A percentile compares a stretch with the other conserved stretches of the same genome.
These are phyloP conservation scores for Leguminivora glycinivorella DNA, from an alignment of 1,140 invertebrate genomes.

Conservation along the genomic window DNA sequence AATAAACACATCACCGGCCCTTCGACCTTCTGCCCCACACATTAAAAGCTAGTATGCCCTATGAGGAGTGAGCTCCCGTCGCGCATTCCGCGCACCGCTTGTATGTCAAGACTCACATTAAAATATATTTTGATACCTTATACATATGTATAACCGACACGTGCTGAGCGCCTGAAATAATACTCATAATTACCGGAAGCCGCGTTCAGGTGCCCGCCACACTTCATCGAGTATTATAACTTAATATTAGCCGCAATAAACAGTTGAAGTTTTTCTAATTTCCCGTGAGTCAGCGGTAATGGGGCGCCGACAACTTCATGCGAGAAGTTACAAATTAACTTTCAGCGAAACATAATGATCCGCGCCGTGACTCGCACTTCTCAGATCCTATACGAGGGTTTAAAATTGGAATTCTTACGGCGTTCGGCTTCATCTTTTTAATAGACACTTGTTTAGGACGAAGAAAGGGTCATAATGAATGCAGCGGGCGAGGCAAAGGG, in stretches of 20 bases:
- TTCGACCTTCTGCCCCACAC: background rate
- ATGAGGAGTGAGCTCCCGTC: background rate
- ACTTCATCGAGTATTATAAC: conserved; percentile 9
- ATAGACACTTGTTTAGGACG: conserved; percentile 23
- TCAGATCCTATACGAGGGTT: background rate
- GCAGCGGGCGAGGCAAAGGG: conserved; percentile 11
- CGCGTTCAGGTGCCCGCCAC: background rate
- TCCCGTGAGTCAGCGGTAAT: background rate
- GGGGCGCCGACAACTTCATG: conserved; percentile 13
- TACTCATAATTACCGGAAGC: conserved; percentile 20
- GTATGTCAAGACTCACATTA: background rate
- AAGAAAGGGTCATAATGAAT: conserved; percentile 25
- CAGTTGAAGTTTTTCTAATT: conserved; percentile 2
- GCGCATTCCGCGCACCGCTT: conserved; percentile 19
- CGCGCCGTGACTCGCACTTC: conserved; percentile 12
- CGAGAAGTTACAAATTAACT: conserved; percentile 11
- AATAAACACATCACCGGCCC: conserved; percentile 31
- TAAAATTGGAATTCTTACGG: conserved; percentile 11
- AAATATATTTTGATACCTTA: conserved; percentile 20
- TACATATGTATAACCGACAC: conserved; percentile 21
- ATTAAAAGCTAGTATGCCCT: background rate
- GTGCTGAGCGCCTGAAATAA: conserved; percentile 16
- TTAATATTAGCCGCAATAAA: background rate
- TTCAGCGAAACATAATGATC: conserved; percentile 15
- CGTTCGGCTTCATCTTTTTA: conserved; percentile 24